phyloP scores from a whole-genome alignment of 2,888 invertebrate species.

The Brachycybe producta region DNA sequence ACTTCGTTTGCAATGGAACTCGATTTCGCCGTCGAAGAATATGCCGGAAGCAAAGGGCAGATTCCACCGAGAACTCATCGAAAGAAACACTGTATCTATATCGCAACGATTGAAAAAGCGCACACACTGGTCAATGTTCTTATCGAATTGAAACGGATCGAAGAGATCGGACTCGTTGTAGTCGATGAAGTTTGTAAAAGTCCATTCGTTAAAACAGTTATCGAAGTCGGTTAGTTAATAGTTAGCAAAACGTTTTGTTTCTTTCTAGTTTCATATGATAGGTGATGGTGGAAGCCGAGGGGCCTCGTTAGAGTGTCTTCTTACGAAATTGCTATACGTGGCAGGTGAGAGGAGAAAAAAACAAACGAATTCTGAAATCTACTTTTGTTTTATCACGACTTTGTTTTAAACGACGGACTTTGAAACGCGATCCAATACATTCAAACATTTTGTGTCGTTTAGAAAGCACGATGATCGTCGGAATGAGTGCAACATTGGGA shows the following conservation, averaged over 20 bases:
- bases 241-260: neutral
- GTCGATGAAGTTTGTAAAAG: constrained; percentile 76
- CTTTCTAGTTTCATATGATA: constrained; percentile 56
- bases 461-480: constrained; percentile 69
- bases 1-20: constrained; percentile 75
- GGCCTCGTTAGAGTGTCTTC: constrained; percentile 63
- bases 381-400: neutral
- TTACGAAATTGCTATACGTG: constrained; percentile 62
- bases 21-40: constrained; percentile 85
- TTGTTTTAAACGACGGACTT: constrained; percentile 6
- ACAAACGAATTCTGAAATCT: too few relatives aligned
- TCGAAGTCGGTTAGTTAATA: neutral
- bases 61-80: constrained; percentile 69
- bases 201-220: neutral
- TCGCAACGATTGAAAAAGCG: constrained; percentile 92
- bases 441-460: constrained; percentile 5
- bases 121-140: constrained; percentile 70
- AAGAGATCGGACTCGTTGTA: constrained; percentile 63
- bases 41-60: constrained; percentile 75
- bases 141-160: constrained; percentile 56
- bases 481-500: constrained; percentile 95
- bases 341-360: constrained; percentile 47
- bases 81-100: constrained; percentile 57
- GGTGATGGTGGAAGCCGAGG: constrained; percentile 74
- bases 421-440: neutral